Evolutionary conservation across 1,140 invertebrate genomes (phyloP).

Genomic region (Orchestia grillus): DNA sequence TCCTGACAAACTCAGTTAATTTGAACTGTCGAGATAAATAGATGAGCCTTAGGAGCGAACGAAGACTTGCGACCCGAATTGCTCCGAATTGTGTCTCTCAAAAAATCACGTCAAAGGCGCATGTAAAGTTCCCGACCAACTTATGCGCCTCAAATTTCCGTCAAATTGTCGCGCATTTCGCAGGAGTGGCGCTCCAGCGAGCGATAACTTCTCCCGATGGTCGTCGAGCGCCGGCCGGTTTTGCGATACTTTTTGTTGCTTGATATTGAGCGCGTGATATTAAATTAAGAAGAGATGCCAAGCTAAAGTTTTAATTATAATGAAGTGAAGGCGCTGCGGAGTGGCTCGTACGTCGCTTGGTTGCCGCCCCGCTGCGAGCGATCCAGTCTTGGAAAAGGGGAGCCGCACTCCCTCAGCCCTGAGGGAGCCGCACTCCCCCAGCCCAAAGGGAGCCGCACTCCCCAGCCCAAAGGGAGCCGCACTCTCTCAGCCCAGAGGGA

Average conservation of each 20-base stretch:
- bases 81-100: not conserved
- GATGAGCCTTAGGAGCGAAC: not conserved
- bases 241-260: not conserved
- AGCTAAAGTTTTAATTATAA: conserved; percentile 33
- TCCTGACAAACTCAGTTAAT: not conserved
- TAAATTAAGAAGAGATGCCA: conserved; percentile 27
- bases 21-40: not conserved
- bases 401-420: too few relatives aligned
- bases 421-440: too few relatives aligned
- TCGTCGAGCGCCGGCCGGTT: not conserved
- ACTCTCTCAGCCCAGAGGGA: too few relatives aligned
- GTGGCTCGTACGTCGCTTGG: not conserved
- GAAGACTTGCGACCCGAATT: not conserved
- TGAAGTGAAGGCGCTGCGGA: not conserved
- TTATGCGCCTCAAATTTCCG: not conserved
- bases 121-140: not conserved
- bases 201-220: conserved; percentile 5
- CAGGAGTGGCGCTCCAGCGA: not conserved
- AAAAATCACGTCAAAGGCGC: not conserved
- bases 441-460: too few relatives aligned
- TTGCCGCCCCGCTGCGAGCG: too few relatives aligned
- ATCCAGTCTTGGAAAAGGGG: too few relatives aligned
- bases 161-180: not conserved
- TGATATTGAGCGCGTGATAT: conserved; percentile 33
- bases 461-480: too few relatives aligned